A percentile compares a stretch with the other conserved stretches of the same genome.
Conservation (phyloP, 2,113 vertebrate genomes). For the Oxyura jamaicensis region DNA sequence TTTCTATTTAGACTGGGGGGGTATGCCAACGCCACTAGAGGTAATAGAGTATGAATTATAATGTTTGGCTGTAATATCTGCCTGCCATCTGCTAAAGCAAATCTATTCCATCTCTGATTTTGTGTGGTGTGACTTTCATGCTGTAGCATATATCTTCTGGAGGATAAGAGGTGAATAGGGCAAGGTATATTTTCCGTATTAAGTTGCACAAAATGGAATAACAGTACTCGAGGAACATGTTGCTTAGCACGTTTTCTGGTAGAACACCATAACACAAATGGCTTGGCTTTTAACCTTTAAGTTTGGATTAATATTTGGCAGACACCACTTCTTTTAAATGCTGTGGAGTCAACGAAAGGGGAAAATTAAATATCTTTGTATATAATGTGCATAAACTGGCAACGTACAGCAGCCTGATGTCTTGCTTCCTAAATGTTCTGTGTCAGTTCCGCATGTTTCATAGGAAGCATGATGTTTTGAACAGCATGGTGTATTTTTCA, state of each 20-base stretch:
- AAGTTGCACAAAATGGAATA: background rate
- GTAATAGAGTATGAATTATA: background rate
- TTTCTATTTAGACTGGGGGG: background rate
- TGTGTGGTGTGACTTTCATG: background rate
- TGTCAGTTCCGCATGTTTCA: background rate
- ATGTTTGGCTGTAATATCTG: background rate
- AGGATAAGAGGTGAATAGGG: background rate
- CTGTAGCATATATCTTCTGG: background rate
- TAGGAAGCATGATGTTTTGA: background rate
- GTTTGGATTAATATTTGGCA: background rate
- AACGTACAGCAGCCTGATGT: background rate
- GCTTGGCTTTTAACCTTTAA: background rate
- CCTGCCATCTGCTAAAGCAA: background rate
- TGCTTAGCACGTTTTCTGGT: background rate
- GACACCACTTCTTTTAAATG: background rate
- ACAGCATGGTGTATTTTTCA: background rate
- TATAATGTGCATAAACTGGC: too few species aligned
- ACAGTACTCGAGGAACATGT: background rate
- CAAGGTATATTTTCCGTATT: background rate
- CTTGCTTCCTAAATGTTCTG: background rate
- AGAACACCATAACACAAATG: background rate
- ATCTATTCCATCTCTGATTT: background rate
- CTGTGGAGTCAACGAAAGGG: background rate
- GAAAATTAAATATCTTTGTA: background rate
- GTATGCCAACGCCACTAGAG: background rate